Percentiles rank a stretch among this genome's conserved stretches.
Conservation (phyloP, 2,888 invertebrate species). For the Trichopria drosophilae region DNA sequence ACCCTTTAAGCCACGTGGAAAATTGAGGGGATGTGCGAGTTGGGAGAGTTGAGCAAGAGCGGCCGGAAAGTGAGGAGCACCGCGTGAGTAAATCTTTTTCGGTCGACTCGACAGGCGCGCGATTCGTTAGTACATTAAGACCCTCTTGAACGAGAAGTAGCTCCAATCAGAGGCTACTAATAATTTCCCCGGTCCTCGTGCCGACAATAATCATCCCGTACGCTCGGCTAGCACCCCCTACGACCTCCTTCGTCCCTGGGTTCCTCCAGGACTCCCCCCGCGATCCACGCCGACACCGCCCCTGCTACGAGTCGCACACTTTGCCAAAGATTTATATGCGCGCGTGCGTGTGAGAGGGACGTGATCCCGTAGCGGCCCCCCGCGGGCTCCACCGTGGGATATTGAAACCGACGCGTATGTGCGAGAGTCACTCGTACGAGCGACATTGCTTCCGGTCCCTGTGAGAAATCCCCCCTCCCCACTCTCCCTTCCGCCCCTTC, state of each 20-base stretch:
- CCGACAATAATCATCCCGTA: slow-evolving; percentile 51
- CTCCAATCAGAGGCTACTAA: slow-evolving; percentile 52
- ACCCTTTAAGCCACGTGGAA: too few relatives aligned
- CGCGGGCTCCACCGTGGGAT: slow-evolving; percentile 56
- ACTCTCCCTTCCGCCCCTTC: slow-evolving; percentile 20
- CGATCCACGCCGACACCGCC: slow-evolving; percentile 39
- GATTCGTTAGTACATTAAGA: slow-evolving; percentile 48
- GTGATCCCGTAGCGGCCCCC: slow-evolving; percentile 52
- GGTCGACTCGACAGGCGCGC: slow-evolving; percentile 19
- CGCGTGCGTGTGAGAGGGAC: slow-evolving; percentile 45
- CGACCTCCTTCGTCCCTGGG: slow-evolving; percentile 11
- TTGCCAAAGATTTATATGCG: slow-evolving; percentile 56
- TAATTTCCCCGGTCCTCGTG: slow-evolving; percentile 49
- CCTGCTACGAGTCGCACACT: slow-evolving; percentile 54
- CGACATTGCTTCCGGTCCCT: slow-evolving; percentile 48
- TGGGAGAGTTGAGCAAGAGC: too few relatives aligned
- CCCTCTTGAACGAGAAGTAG: slow-evolving; percentile 45
- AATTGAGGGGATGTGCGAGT: too few relatives aligned
- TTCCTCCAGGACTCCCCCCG: slow-evolving; percentile 13
- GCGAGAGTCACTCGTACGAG: slow-evolving; percentile 42
- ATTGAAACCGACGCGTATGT: slow-evolving; percentile 36
- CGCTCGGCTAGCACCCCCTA: slow-evolving; percentile 28
- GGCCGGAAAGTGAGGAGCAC: slow-evolving; percentile 23
- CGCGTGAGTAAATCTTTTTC: slow-evolving; percentile 43
- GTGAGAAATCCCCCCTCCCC: slow-evolving; percentile 44